phyloP scores from a whole-genome alignment of 2,888 invertebrate species.

The Hirtodrosophila trivittata region DNA sequence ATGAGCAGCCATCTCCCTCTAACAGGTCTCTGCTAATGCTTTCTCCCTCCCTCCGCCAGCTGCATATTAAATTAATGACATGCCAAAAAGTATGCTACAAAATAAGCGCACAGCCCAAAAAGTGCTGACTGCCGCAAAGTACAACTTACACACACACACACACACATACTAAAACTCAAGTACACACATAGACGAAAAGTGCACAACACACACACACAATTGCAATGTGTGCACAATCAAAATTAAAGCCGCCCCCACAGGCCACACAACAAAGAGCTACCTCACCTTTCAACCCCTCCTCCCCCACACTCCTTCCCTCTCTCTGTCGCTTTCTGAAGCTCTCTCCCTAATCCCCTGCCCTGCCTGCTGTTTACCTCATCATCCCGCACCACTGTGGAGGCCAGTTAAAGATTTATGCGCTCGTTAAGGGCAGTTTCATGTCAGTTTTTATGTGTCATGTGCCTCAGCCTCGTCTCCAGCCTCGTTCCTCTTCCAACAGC shows the following conservation, averaged over 20 bases:
- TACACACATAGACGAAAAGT: constrained; percentile 1
- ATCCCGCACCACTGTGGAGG: constrained; percentile 18
- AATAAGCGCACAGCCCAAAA: constrained; percentile 48
- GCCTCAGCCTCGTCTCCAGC: constrained; percentile 35
- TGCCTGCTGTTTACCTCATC: neutral
- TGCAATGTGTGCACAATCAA: constrained; percentile 60
- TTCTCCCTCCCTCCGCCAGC: too few relatives aligned
- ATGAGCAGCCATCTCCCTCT: constrained; percentile 6
- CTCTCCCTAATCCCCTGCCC: neutral
- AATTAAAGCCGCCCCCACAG: constrained; percentile 45
- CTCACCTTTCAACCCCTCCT: neutral
- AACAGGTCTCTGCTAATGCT: too few relatives aligned
- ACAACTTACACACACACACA: constrained; percentile 12
- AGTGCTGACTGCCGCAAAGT: constrained; percentile 55
- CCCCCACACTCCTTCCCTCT: neutral
- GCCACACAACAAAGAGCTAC: neutral
- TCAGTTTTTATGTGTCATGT: constrained; percentile 76
- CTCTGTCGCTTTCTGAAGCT: neutral
- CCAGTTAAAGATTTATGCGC: constrained; percentile 78
- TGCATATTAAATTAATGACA: constrained; percentile 72
- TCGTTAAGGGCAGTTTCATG: constrained; percentile 78
- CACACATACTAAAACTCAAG: neutral
- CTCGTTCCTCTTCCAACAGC: too few relatives aligned
- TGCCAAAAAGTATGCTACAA: constrained; percentile 67
- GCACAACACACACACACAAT: constrained; percentile 19